Base-by-base conservation (phyloP, 53 echinoderm and acorn worm species). In the Astropecten irregularis region DNA sequence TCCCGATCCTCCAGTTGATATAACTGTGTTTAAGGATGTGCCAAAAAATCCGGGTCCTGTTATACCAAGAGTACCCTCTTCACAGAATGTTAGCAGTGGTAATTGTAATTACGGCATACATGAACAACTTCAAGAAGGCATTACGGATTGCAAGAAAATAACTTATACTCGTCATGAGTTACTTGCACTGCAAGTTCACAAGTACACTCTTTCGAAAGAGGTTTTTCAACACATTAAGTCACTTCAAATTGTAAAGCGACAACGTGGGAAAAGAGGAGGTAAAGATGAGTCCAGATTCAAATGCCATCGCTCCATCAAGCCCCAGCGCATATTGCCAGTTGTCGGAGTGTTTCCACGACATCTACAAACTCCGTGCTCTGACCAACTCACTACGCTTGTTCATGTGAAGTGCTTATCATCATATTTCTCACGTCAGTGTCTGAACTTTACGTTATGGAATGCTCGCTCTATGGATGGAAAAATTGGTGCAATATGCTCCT, bases 11-110 rank as follows among this genome's bases (percentile, higher is more conserved):
- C 39, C 37, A 32, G 18, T 66, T 36, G 66, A 66, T 39, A 0
- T 66, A 66, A 66, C 66, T 36, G 23, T 66, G 3, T 54, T 54
- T 21, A 54, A 54, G 7, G 54, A 54, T 54, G 54, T 54, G 54
- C 25, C 25, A 21, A 54, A 54, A 8, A 54, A 54, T 54, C 54
- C n/a, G 19, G 54, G 22, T 7, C 54, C 19, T 23, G 22, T 23
- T 9, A 20, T 18, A 54, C 25, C 54, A 16, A 2, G 22, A 2
- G 54, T 21, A 22, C 25, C 25, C 9, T 3, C 22, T 54, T 23
- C n/a, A n/a, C 22, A 26, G 54, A 54, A 6, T 49, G 15, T 49
- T 19, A 3, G 9, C 25, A 54, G 54, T 23, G 54, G 16, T 54
- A 54, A 9, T 54, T 20, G 51, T 51, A 20, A 51, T 51, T 15